Percentiles rank a stretch among this genome's conserved stretches.
Evolutionary conservation across 2,113 vertebrate species (phyloP).

Genomic region (Tapirus terrestris): DNA sequence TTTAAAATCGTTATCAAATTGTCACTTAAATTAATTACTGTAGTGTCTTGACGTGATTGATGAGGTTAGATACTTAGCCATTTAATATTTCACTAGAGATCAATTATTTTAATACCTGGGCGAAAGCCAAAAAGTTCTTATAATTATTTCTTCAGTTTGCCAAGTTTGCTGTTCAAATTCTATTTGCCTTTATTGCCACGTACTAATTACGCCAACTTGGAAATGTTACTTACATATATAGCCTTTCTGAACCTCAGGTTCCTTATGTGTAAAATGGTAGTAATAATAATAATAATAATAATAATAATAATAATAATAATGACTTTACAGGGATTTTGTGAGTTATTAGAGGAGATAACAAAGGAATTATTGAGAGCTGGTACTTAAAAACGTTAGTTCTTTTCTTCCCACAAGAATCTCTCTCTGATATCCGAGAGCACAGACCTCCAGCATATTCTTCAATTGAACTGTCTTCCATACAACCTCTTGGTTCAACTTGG

Average conservation of each 20-base stretch:
- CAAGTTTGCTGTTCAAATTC: not conserved
- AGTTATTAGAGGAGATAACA: not conserved
- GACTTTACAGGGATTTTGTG: not conserved
- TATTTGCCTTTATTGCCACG: not conserved
- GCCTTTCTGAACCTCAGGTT: not conserved
- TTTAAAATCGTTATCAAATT: not conserved
- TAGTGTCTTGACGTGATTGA: not conserved
- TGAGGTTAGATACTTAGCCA: not conserved
- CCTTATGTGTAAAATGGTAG: not conserved
- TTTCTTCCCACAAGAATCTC: not conserved
- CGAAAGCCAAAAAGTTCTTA: not conserved
- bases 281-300: not conserved
- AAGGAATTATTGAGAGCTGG: not conserved
- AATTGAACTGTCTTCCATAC: not conserved
- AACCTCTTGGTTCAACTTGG: not conserved
- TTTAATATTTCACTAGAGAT: not conserved
- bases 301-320: not conserved
- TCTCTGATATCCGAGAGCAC: not conserved
- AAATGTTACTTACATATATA: not conserved
- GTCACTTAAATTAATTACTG: not conserved
- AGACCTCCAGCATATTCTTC: not conserved
- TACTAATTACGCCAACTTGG: not conserved
- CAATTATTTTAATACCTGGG: not conserved
- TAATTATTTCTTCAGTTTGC: not conserved
- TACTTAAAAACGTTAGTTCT: not conserved